Evolutionary conservation across 2,797 vertebrate genomes (phyloP).

Genomic region (Bovichtus variegatus): DNA sequence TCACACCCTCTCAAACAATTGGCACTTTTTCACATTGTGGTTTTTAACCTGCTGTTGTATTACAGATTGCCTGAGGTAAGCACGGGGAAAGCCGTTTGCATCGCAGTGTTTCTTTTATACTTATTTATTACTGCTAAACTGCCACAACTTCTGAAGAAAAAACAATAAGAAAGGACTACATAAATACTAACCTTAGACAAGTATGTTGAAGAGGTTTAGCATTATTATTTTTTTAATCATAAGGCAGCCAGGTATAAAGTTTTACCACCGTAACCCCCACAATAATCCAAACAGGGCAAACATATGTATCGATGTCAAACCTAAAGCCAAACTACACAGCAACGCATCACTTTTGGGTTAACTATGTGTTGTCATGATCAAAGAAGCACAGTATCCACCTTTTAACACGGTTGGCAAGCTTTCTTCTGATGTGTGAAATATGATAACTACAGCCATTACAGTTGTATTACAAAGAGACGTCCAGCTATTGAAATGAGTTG

Average conservation of each 20-base stretch:
- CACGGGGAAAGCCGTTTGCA: constrained; percentile 29
- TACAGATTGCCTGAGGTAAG: constrained; percentile 48
- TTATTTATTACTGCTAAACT: constrained; percentile 5
- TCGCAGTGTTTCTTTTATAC: neutral
- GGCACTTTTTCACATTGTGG: constrained; percentile 47
- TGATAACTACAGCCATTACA: constrained; percentile 27
- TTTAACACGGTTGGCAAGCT: constrained; percentile 1
- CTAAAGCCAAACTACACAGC: neutral
- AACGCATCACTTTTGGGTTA: neutral
- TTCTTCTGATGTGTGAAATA: constrained; percentile 32
- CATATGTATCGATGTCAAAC: neutral
- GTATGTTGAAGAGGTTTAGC: neutral
- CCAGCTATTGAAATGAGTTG: constrained; percentile 34
- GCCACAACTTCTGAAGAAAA: neutral
- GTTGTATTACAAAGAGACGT: constrained; percentile 28
- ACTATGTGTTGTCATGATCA: neutral
- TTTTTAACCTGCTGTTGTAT: constrained; percentile 56
- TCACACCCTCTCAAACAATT: constrained; percentile 41
- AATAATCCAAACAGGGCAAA: neutral
- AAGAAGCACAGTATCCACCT: neutral
- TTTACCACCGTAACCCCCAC: neutral
- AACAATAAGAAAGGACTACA: neutral
- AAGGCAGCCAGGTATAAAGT: neutral
- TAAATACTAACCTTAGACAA: neutral
- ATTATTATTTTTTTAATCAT: neutral